Evolutionary conservation across 2,797 vertebrate species (phyloP).

Genomic region (Pteropus rufus): DNA sequence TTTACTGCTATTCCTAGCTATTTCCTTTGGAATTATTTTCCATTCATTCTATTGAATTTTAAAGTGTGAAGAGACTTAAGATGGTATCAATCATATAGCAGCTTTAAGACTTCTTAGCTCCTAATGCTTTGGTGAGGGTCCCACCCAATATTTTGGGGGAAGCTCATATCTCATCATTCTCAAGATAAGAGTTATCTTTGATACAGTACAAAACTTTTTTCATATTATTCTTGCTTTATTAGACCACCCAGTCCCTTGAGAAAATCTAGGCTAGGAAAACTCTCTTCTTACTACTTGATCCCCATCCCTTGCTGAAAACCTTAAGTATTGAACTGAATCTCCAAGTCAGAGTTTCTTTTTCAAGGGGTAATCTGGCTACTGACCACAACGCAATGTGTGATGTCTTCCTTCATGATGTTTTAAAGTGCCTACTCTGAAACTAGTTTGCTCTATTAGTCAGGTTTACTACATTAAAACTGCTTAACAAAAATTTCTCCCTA

Average conservation of each 20-base stretch:
- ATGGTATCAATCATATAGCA: neutral
- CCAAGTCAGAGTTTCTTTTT: neutral
- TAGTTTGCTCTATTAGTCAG: neutral
- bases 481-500: neutral
- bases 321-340: neutral
- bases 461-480: neutral
- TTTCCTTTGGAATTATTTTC: conserved; percentile 23
- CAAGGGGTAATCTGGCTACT: neutral
- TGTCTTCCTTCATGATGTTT: neutral
- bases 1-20: neutral
- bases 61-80: neutral
- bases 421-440: neutral
- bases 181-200: conserved; percentile 6
- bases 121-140: neutral
- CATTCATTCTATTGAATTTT: conserved; percentile 9
- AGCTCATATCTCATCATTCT: neutral
- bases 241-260: neutral
- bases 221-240: neutral
- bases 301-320: neutral
- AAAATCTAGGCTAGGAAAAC: conserved; percentile 32
- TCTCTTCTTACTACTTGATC: neutral
- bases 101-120: neutral
- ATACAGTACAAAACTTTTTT: neutral
- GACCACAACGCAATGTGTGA: neutral
- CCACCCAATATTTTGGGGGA: neutral